phyloP scores from a whole-genome alignment of 2,797 vertebrate species.

The Phyllotis vaccarum region DNA sequence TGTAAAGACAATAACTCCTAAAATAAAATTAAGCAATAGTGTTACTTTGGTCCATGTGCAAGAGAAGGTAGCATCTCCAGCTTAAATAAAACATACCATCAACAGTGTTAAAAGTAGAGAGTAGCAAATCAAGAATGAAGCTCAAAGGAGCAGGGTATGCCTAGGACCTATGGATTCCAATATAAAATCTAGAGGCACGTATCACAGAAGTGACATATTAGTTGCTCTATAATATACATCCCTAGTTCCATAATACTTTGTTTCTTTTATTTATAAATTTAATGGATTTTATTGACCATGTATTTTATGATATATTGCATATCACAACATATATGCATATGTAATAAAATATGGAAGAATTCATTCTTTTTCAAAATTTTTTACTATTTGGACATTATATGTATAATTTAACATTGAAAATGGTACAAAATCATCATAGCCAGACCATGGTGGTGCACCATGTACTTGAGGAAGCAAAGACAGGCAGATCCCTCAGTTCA shows the following conservation, averaged over 20 bases:
- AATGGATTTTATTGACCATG: background rate
- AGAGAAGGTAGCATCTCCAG: background rate
- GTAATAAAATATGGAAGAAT: background rate
- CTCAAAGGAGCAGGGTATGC: background rate
- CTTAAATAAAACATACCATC: background rate
- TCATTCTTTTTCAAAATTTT: background rate
- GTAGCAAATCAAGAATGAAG: background rate
- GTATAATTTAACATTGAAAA: too few species aligned
- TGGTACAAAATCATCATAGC: background rate
- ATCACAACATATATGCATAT: background rate
- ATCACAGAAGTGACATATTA: background rate
- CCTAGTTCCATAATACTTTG: background rate
- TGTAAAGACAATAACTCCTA: slow-evolving; percentile 21
- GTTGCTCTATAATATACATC: background rate
- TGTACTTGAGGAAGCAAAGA: background rate
- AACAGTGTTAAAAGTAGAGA: background rate
- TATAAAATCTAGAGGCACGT: background rate
- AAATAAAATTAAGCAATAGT: background rate
- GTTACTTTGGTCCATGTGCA: background rate
- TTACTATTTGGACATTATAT: background rate
- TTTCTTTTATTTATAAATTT: background rate
- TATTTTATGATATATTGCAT: background rate
- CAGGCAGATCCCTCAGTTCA: too few species aligned
- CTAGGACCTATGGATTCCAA: background rate
- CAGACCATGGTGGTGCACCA: background rate